A percentile compares a stretch with the other conserved stretches of the same genome.
phyloP scores from a whole-genome alignment of 2,113 vertebrate species.

The Mola mola region DNA sequence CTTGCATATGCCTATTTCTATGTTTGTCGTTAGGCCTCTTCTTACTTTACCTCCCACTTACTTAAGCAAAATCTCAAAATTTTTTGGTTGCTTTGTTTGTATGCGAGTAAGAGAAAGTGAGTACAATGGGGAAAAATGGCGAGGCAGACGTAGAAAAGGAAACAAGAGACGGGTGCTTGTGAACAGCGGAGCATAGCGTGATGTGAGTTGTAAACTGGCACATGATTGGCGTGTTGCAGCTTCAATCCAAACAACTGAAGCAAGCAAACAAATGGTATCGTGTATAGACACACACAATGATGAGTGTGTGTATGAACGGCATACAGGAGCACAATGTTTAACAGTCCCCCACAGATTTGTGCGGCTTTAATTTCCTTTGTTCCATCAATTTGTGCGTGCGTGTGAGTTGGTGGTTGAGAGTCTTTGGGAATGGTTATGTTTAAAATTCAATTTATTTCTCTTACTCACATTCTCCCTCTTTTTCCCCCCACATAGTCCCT shows the following conservation, averaged over 20 bases:
- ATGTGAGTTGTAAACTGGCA: constrained; percentile 57
- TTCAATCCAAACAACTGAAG: constrained; percentile 49
- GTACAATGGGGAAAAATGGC: not conserved
- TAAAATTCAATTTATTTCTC: constrained; percentile 30
- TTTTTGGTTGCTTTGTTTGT: constrained; percentile 7
- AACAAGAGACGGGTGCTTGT: constrained; percentile 17
- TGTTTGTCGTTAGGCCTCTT: constrained; percentile 16
- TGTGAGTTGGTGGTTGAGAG: constrained; percentile 21
- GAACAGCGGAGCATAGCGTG: constrained; percentile 40
- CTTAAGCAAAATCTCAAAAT: constrained; percentile 24
- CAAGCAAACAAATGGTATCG: constrained; percentile 7
- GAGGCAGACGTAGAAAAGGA: not conserved
- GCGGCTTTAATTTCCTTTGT: constrained; percentile 54
- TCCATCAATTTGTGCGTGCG: constrained; percentile 4
- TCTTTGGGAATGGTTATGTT: constrained; percentile 44
- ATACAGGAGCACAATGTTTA: constrained; percentile 42
- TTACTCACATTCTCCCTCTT: not conserved
- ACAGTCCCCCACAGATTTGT: constrained; percentile 23
- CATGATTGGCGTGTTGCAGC: constrained; percentile 59
- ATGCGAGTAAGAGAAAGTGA: not conserved
- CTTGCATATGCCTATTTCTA: not conserved
- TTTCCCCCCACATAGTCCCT: constrained; percentile 11
- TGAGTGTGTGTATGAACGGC: constrained; percentile 32
- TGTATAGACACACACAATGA: constrained; percentile 26
- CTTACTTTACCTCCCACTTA: constrained; percentile 38